These are phyloP conservation scores for Scophthalmus maximus DNA, from an alignment of 2,113 vertebrate species.

Conservation along the genomic window DNA sequence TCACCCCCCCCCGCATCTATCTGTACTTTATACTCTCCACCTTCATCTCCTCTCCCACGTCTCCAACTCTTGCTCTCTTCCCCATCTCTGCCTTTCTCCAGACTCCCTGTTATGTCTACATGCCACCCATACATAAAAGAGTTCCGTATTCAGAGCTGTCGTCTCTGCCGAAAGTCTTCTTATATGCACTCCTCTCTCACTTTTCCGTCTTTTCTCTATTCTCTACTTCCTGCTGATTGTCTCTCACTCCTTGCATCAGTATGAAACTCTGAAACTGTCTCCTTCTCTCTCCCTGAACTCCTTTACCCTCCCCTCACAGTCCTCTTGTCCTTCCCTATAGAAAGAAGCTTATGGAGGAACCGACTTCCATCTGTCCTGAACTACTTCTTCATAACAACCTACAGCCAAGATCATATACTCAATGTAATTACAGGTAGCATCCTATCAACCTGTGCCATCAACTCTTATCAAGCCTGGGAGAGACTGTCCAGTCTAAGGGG, in stretches of 20 bases:
- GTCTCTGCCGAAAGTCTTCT: slow-evolving; percentile 51
- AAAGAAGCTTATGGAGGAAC: slow-evolving; percentile 17
- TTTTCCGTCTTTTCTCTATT: slow-evolving; percentile 33
- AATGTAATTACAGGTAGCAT: slow-evolving; percentile 71
- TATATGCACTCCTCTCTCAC: slow-evolving; percentile 40
- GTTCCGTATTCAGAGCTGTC: slow-evolving; percentile 42
- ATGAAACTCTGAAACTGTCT: slow-evolving; percentile 21
- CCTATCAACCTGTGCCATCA: slow-evolving; percentile 61
- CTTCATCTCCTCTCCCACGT: slow-evolving; percentile 64
- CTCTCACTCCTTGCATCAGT: slow-evolving; percentile 25
- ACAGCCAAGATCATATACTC: slow-evolving; percentile 44
- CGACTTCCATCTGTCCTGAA: slow-evolving; percentile 25
- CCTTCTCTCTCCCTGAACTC: slow-evolving; percentile 42
- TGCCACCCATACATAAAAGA: slow-evolving; percentile 61
- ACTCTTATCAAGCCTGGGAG: slow-evolving; percentile 47
- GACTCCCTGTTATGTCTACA: slow-evolving; percentile 49
- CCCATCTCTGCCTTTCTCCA: slow-evolving; percentile 43
- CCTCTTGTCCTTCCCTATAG: slow-evolving; percentile 5
- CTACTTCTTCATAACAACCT: slow-evolving; percentile 52
- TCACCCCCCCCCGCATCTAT: slow-evolving; percentile 39
- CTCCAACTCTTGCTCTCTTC: slow-evolving; percentile 52
- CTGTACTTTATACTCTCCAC: slow-evolving; percentile 40
- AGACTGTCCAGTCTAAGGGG: slow-evolving; percentile 41
- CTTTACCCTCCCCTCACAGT: neutral
- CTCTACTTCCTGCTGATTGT: slow-evolving; percentile 56